Evolutionary conservation across 2,113 vertebrate species (phyloP).

Genomic region (Clarias gariepinus): DNA sequence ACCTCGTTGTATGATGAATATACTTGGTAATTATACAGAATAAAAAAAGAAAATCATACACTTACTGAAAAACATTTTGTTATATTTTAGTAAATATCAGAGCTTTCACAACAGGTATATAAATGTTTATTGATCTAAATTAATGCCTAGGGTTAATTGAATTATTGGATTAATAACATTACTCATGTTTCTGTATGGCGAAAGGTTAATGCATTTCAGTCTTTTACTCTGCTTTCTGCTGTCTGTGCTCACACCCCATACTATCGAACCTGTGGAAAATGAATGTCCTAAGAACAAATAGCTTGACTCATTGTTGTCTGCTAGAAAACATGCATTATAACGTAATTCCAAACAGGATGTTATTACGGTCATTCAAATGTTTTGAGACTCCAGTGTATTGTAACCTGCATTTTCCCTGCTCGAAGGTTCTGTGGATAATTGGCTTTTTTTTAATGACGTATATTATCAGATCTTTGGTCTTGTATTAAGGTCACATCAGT

Average conservation of each 20-base stretch:
- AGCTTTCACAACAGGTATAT: background rate
- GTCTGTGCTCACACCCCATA: background rate
- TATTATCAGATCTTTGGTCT: constrained; percentile 3
- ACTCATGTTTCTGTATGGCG: background rate
- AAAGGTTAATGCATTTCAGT: background rate
- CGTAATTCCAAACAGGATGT: background rate
- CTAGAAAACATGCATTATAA: constrained; percentile 1
- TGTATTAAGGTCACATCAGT: background rate
- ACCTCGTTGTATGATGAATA: background rate
- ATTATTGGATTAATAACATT: background rate
- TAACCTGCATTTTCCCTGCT: background rate
- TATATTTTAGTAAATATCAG: background rate
- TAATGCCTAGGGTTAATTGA: background rate
- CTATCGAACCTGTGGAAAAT: background rate
- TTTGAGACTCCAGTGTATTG: background rate
- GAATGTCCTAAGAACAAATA: background rate
- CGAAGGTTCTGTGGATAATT: background rate
- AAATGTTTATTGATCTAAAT: background rate
- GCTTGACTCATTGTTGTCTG: background rate
- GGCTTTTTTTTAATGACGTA: no score
- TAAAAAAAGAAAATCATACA: background rate
- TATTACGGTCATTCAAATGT: background rate
- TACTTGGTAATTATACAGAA: background rate
- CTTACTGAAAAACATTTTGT: background rate
- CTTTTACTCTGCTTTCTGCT: background rate